These are phyloP conservation scores for Catharus fuscescens DNA, from an alignment of 2,113 vertebrate genomes.

Conservation along the genomic window DNA sequence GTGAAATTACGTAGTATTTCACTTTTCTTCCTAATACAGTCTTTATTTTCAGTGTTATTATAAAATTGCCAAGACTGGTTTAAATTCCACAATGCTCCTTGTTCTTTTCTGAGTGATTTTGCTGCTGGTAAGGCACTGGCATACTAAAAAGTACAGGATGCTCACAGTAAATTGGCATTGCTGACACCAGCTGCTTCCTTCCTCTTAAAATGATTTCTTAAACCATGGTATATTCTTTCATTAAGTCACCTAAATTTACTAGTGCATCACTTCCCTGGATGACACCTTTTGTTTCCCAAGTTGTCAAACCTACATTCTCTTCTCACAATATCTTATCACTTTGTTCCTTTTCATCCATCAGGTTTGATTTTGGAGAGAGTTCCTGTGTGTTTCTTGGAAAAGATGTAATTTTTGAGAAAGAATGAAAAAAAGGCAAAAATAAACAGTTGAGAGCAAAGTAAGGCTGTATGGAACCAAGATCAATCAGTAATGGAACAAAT, in stretches of 20 bases:
- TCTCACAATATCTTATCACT: not conserved
- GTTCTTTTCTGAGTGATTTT: not conserved
- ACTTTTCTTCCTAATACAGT: not conserved
- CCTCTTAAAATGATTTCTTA: not conserved
- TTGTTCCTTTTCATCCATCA: not conserved
- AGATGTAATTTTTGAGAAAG: not conserved
- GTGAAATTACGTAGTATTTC: not conserved
- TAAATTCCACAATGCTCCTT: not conserved
- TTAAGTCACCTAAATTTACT: not conserved
- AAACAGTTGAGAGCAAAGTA: not conserved
- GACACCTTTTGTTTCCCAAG: not conserved
- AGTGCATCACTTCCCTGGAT: not conserved
- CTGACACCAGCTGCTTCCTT: not conserved
- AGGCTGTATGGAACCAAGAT: not conserved
- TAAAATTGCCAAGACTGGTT: not conserved
- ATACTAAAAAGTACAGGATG: not conserved
- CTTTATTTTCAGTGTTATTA: not conserved
- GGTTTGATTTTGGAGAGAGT: not conserved
- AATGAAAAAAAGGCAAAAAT: not conserved
- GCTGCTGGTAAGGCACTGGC: not conserved
- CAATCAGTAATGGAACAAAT: not conserved
- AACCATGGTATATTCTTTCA: not conserved
- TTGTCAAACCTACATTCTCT: not conserved
- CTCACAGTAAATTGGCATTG: not conserved
- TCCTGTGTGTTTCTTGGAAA: not conserved